These are phyloP conservation scores for Acanthurus lineatus DNA, from an alignment of 2,797 vertebrate species.

Conservation along the genomic window DNA sequence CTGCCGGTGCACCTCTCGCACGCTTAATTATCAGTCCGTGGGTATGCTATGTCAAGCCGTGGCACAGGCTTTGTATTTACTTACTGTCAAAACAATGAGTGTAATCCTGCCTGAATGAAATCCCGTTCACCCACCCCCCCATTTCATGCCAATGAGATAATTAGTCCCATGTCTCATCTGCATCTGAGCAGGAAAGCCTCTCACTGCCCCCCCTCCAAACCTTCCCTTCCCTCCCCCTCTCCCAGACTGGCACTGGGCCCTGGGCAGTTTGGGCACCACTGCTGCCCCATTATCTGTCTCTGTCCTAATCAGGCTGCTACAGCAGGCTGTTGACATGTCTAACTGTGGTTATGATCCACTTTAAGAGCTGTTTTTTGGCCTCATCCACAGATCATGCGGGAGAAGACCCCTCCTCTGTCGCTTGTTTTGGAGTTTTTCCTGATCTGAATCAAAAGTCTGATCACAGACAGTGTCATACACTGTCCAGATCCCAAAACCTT, in stretches of 20 bases:
- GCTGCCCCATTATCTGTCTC: conserved; percentile 65
- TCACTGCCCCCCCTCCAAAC: neutral
- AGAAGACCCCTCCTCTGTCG: no score
- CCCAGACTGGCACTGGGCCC: conserved; percentile 63
- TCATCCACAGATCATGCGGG: neutral
- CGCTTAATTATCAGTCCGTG: conserved; percentile 51
- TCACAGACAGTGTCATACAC: neutral
- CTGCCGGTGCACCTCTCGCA: conserved; percentile 40
- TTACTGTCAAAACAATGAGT: conserved; percentile 80
- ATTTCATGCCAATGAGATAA: conserved; percentile 79
- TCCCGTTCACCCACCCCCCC: conserved; percentile 28
- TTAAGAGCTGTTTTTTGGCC: conserved; percentile 31
- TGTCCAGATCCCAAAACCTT: neutral
- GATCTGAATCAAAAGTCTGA: neutral
- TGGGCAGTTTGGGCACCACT: conserved; percentile 71
- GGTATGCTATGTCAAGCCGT: conserved; percentile 62
- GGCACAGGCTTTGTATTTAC: conserved; percentile 75
- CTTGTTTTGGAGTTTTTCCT: neutral
- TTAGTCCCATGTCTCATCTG: conserved; percentile 81
- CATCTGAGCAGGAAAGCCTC: conserved; percentile 66
- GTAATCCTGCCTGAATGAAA: conserved; percentile 76
- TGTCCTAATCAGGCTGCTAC: conserved; percentile 63
- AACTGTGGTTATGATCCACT: conserved; percentile 28
- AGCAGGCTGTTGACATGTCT: conserved; percentile 43
- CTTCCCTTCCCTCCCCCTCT: neutral